Evolutionary conservation across 1,140 invertebrate genomes (phyloP).

Genomic region (Pygmarrhopalites habei): DNA sequence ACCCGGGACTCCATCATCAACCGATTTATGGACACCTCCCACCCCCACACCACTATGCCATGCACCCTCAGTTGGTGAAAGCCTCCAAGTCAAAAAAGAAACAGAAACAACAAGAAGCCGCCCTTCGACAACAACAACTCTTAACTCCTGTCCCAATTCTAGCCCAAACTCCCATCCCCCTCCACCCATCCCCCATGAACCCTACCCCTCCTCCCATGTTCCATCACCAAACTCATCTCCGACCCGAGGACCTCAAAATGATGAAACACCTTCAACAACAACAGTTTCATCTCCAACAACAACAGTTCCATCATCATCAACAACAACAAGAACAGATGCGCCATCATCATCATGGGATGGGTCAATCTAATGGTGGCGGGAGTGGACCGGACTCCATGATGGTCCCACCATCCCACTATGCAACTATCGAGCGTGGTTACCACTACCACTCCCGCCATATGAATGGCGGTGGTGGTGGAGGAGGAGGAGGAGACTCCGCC

Average conservation of each 20-base stretch:
- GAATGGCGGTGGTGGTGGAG: conserved; percentile 24
- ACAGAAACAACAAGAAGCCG: conserved; percentile 15
- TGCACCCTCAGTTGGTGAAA: conserved; percentile 31
- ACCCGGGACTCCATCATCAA: conserved; percentile 35
- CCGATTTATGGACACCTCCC: conserved; percentile 41
- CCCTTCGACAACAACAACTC: conserved; percentile 26
- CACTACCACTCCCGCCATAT: conserved; percentile 35
- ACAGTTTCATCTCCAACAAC: neutral
- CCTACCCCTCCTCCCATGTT: conserved; percentile 40
- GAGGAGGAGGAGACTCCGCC: conserved; percentile 28
- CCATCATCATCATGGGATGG: neutral
- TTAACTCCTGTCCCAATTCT: conserved; percentile 35
- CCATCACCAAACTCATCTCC: conserved; percentile 24
- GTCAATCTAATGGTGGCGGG: neutral
- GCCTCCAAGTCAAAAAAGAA: conserved; percentile 37
- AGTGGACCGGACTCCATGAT: conserved; percentile 24
- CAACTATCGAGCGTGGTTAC: conserved; percentile 38
- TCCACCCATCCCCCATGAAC: conserved; percentile 42
- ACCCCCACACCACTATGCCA: conserved; percentile 35
- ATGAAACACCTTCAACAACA: conserved; percentile 15
- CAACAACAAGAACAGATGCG: neutral
- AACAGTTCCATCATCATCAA: conserved; percentile 4
- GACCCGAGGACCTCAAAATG: conserved; percentile 37
- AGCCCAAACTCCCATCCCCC: conserved; percentile 38
- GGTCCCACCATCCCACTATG: conserved; percentile 33